Percentiles rank a stretch among this genome's conserved stretches.
Conservation (phyloP, 2,113 vertebrate species). For the Cyanistes caeruleus region DNA sequence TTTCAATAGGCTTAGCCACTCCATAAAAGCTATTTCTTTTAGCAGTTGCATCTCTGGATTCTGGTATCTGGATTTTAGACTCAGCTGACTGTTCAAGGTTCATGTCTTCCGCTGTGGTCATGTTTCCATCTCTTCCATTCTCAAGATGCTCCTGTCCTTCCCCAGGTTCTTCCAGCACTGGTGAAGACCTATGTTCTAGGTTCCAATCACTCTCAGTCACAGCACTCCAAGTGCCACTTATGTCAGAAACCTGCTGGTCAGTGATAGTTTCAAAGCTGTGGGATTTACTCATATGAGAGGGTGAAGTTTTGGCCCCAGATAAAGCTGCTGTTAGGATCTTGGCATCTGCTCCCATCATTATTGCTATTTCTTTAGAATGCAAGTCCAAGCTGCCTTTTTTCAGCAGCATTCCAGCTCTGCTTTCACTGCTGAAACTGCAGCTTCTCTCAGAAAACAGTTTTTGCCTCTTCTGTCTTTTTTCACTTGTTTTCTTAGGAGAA, state of each 20-base stretch:
- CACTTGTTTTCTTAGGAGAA: slow-evolving; percentile 68
- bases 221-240: not conserved
- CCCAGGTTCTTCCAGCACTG: slow-evolving; percentile 62
- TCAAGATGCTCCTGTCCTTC: slow-evolving; percentile 68
- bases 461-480: slow-evolving; percentile 82
- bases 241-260: slow-evolving; percentile 36
- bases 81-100: not conserved
- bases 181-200: slow-evolving; percentile 54
- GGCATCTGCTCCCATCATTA: slow-evolving; percentile 94
- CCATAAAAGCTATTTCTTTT: slow-evolving; percentile 76
- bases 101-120: not conserved
- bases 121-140: slow-evolving; percentile 39
- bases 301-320: slow-evolving; percentile 72
- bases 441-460: slow-evolving; percentile 90
- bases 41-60: slow-evolving; percentile 30
- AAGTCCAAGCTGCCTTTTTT: slow-evolving; percentile 87
- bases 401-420: slow-evolving; percentile 87
- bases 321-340: slow-evolving; percentile 91
- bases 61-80: not conserved
- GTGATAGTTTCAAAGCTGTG: slow-evolving; percentile 72
- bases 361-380: slow-evolving; percentile 85
- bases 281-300: slow-evolving; percentile 5
- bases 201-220: slow-evolving; percentile 64
- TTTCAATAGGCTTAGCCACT: slow-evolving; percentile 77
- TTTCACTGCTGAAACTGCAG: slow-evolving; percentile 94